Percentiles rank a stretch among this genome's conserved stretches.
These are phyloP conservation scores for Miltochrista miniata DNA, from an alignment of 2,888 invertebrate species.

Conservation along the genomic window DNA sequence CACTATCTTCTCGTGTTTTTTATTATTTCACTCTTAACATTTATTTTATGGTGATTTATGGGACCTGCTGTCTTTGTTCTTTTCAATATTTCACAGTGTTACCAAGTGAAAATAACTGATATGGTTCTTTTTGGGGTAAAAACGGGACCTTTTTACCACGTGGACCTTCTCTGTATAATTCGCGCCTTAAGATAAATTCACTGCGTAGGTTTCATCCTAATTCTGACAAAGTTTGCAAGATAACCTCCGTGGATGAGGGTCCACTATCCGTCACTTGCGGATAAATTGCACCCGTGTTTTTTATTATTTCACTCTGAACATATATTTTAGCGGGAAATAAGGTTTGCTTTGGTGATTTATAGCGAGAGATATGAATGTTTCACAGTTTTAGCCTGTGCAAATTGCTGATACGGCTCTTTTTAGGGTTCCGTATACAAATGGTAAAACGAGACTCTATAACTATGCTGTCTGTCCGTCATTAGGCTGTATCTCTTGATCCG, in stretches of 20 bases:
- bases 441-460: too few species aligned
- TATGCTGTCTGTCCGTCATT: too few species aligned
- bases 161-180: neutral
- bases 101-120: too few species aligned
- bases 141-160: too few species aligned
- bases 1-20: conserved; percentile 14
- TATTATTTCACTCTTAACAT: conserved; percentile 9
- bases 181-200: neutral
- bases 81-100: too few species aligned
- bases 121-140: neutral
- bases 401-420: neutral
- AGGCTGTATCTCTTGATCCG: too few species aligned
- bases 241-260: conserved; percentile 19
- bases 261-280: conserved; percentile 14
- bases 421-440: too few species aligned
- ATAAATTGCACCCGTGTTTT: conserved; percentile 11
- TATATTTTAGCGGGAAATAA: conserved; percentile 1
- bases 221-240: conserved; percentile 12
- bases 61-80: too few species aligned
- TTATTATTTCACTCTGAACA: conserved; percentile 7
- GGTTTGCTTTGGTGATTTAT: neutral
- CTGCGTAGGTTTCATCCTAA: neutral
- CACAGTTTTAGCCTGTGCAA: too few species aligned
- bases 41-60: conserved; percentile 5
- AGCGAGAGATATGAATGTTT: neutral